Evolutionary conservation across 2,888 invertebrate species (phyloP), one percentile per base, ranked within the genome.

Genomic region (Pimpla rufipes): DNA sequence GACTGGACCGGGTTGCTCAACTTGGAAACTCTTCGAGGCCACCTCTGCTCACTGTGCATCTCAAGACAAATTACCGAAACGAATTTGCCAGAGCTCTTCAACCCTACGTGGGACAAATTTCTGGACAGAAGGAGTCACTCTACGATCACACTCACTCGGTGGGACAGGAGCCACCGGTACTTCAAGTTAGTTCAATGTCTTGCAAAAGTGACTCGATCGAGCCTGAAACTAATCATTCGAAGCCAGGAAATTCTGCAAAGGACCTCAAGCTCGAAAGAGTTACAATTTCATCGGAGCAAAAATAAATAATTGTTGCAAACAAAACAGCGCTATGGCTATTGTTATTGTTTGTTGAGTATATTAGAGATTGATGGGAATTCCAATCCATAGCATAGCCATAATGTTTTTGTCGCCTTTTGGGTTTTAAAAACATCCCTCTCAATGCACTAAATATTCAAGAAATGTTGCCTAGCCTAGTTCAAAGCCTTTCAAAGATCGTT

Each of bases 61-160:
- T 91, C 8, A 93, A 92, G 75, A 95, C 95, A 0, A 96, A 96
- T 88, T 96, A 95, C 90, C 94, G 95, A 83, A 94, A 94, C 77
- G 96, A 96, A 89, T 96, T 96, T 89, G 95, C 95, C 13, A 94
- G 95, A 79, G 94, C 94, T 62, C 91, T 96, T 62, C 95, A 96
- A 86, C 95, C 95, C 0, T 95, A 95, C 94, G 94, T 96, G 40
- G 94, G 94, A 37, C 93, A 93, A 42, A 93, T 93, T 13, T 37
- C 79, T 11, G 67, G 76, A 6, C 90, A 89, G 29, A 91, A 92
- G 81, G 92, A 92, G 37, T 88, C 89, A 0, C 78, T 91, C 13
- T 92, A 92, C 79, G 92, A 92, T 78, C 90, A 91, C 35, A 90
- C 91, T 13, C 91, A 92, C 64, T 73, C 82, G 16, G 80, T 85